These are phyloP conservation scores for Tenrec ecaudatus DNA, from an alignment of 2,113 vertebrate species.

Conservation along the genomic window DNA sequence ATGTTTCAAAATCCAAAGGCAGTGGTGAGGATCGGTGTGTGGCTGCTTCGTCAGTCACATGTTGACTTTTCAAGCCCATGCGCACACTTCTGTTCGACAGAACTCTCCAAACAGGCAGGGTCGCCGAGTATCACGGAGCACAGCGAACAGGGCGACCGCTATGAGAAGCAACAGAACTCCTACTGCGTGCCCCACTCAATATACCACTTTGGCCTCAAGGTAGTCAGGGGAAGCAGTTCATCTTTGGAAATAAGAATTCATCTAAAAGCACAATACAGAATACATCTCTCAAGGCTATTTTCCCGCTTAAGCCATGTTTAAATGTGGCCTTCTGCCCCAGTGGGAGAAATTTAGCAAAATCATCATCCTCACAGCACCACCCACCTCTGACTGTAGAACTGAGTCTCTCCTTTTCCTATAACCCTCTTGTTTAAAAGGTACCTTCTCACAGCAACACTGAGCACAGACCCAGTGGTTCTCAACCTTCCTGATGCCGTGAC, in stretches of 20 bases:
- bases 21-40: neutral
- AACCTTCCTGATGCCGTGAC: too few species aligned
- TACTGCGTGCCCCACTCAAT: neutral
- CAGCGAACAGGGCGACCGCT: neutral
- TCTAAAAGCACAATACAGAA: conserved; percentile 67
- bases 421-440: neutral
- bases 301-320: conserved; percentile 67
- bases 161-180: neutral
- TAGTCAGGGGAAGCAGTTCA: neutral
- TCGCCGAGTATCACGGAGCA: neutral
- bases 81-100: neutral
- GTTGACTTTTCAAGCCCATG: conserved; percentile 42
- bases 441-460: neutral
- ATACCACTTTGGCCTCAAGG: conserved; percentile 2
- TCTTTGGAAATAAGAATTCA: conserved; percentile 55
- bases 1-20: conserved; percentile 14
- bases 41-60: neutral
- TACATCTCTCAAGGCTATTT: conserved; percentile 73
- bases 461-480: neutral
- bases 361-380: neutral
- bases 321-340: conserved; percentile 79
- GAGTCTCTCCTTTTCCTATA: conserved; percentile 67
- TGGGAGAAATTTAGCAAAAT: conserved; percentile 79
- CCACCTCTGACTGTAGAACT: conserved; percentile 58
- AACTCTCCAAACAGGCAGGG: conserved; percentile 32